These are phyloP conservation scores for Scarus forsteni DNA, from an alignment of 2,797 vertebrate genomes.

Conservation along the genomic window DNA sequence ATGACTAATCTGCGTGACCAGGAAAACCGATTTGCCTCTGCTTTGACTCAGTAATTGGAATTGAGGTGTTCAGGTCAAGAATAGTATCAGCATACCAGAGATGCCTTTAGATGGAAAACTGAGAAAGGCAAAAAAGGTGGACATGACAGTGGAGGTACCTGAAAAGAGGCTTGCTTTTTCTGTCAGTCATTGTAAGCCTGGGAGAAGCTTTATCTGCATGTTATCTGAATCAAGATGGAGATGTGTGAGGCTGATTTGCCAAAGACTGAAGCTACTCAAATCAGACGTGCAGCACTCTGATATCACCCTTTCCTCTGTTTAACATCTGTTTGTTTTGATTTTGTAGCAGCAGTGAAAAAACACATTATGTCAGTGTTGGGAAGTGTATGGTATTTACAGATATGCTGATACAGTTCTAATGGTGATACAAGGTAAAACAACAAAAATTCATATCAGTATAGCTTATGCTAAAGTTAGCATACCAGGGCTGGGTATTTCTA, in stretches of 20 bases:
- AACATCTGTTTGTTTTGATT: background rate
- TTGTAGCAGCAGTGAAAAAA: too few species aligned
- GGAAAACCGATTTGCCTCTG: conserved; percentile 7
- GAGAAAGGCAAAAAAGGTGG: background rate
- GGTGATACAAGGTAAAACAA: too few species aligned
- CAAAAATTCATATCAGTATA: too few species aligned
- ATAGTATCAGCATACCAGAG: conserved; percentile 23
- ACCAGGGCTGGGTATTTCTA: too few species aligned
- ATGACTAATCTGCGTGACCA: conserved; percentile 41
- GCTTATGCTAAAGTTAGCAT: too few species aligned
- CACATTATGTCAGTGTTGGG: too few species aligned
- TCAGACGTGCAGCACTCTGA: too few species aligned
- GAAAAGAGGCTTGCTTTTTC: background rate
- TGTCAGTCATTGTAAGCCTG: conserved; percentile 2
- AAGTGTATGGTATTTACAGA: too few species aligned
- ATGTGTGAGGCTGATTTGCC: too few species aligned
- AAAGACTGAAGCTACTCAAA: too few species aligned
- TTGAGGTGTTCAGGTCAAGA: conserved; percentile 5
- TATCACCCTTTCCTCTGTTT: background rate
- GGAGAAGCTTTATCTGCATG: background rate
- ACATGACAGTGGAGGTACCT: background rate
- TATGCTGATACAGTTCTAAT: too few species aligned
- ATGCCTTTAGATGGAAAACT: background rate
- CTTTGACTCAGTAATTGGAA: background rate
- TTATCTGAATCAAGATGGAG: background rate